Base-by-base conservation (phyloP, 1,140 invertebrate species). In the Drosophila murphyi region DNA sequence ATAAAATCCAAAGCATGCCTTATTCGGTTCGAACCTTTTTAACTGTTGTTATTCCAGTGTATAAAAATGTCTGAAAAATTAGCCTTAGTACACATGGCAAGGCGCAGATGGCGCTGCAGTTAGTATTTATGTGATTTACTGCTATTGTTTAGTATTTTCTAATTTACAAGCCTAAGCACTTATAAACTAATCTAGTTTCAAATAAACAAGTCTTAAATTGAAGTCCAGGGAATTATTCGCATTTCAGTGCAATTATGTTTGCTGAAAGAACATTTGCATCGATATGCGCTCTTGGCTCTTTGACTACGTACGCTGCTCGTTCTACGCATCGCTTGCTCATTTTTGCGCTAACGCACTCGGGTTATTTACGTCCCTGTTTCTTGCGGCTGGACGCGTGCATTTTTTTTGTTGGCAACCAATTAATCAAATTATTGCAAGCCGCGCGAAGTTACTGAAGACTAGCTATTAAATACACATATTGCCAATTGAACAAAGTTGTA, bases 361-460 rank as follows among this genome's bases (percentile, higher is more conserved):
- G 28, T 10, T 52, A 37, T 67, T 67, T 52, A 67, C 48, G 63
- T 68, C 32, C 54, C 39, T 43, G 37, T 73, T 68, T 67, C 70
- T 69, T 69, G 70, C 72, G 71, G 72, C 37, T 74, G 72, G 65
- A 67, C 67, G 72, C 72, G 65, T 70, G 72, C 67, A 74, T 32
- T 63, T 71, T 69, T 74, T 56, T 20, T 20, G 20, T 20, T 70
- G 57, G 51, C 57, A 74, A 52, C 67, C 52, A 51, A 70, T 43
- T 51, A 70, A 74, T 70, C 12, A 70, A 70, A 51, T 74, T 52
- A 57, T 70, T 47, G 50, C 45, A 70, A 62, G 55, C 67, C 72
- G 65, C 57, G 72, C 41, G 45, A 70, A 73, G 56, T 68, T 61
- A 69, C 43, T 56, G 55, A 67, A 71, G 65, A 56, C 35, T 32